phyloP scores from a whole-genome alignment of 2,888 invertebrate genomes.

The Cephus pulcher region DNA sequence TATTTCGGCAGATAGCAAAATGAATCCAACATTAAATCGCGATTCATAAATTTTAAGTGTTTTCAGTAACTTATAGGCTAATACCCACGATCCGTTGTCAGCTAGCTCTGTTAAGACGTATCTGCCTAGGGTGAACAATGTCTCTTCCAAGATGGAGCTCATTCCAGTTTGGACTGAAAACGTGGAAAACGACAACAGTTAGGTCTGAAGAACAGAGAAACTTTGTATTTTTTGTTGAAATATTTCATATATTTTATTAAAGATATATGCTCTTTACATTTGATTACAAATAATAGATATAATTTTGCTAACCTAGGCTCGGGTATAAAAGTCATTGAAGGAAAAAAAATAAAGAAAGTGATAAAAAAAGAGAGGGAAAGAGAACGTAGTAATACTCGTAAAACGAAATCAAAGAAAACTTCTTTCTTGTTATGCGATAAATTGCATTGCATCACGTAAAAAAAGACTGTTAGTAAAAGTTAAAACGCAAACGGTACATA shows the following conservation, averaged over 20 bases:
- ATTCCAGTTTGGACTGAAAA: slow-evolving; percentile 46
- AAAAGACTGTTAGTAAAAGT: background rate
- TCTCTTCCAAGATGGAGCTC: slow-evolving; percentile 26
- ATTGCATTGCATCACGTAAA: background rate
- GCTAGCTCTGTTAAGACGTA: slow-evolving; percentile 43
- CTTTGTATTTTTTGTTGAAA: slow-evolving; percentile 7
- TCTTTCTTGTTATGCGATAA: background rate
- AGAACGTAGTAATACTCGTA: background rate
- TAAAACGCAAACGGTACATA: background rate
- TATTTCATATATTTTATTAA: slow-evolving; percentile 9
- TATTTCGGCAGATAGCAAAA: slow-evolving; percentile 50
- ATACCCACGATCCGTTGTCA: slow-evolving; percentile 43
- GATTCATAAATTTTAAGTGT: slow-evolving; percentile 33
- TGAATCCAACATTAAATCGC: slow-evolving; percentile 34
- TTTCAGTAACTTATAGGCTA: slow-evolving; percentile 46
- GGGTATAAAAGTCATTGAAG: slow-evolving; percentile 18
- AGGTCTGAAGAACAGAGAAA: slow-evolving; percentile 9
- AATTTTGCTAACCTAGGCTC: slow-evolving; percentile 24
- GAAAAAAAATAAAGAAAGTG: background rate
- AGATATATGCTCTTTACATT: slow-evolving; percentile 3
- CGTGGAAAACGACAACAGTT: slow-evolving; percentile 24
- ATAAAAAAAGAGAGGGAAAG: background rate
- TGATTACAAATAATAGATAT: slow-evolving; percentile 13
- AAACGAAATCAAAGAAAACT: background rate
- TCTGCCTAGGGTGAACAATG: slow-evolving; percentile 40